phyloP scores from a whole-genome alignment of 2,113 vertebrate genomes.

The Bos indicus region DNA sequence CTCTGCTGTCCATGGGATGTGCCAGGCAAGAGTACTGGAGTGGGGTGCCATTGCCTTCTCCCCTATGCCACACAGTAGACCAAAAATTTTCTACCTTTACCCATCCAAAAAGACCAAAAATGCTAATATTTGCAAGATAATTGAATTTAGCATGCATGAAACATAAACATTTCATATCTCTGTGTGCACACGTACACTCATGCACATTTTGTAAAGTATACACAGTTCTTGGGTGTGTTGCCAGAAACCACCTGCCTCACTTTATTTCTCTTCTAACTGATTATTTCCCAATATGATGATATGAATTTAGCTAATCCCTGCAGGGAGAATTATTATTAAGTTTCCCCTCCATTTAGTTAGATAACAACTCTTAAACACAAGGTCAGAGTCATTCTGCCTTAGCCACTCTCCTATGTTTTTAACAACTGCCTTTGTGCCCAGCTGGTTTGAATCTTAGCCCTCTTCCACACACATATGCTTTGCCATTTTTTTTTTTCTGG shows the following conservation, averaged over 20 bases:
- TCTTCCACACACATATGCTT: background rate
- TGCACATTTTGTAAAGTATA: background rate
- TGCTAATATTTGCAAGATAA: background rate
- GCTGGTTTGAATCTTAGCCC: constrained; percentile 10
- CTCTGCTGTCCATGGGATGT: no score
- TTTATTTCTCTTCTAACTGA: constrained; percentile 28
- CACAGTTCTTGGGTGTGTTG: background rate
- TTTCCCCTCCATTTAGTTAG: constrained; percentile 37
- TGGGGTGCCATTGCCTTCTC: no score
- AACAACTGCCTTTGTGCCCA: constrained; percentile 41
- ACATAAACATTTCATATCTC: background rate
- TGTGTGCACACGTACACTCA: background rate
- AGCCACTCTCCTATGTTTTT: background rate
- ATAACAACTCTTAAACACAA: constrained; percentile 29
- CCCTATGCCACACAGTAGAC: background rate
- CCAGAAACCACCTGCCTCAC: background rate
- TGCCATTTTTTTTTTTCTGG: background rate
- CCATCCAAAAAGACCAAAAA: background rate
- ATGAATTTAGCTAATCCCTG: constrained; percentile 3
- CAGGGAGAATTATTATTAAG: constrained; percentile 35
- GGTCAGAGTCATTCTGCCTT: constrained; percentile 24
- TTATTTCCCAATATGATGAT: constrained; percentile 14
- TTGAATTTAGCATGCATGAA: background rate
- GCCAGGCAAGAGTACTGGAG: no score
- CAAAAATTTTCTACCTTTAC: background rate